Base-by-base conservation (phyloP, 2,113 vertebrate genomes). In the Tachycineta bicolor region DNA sequence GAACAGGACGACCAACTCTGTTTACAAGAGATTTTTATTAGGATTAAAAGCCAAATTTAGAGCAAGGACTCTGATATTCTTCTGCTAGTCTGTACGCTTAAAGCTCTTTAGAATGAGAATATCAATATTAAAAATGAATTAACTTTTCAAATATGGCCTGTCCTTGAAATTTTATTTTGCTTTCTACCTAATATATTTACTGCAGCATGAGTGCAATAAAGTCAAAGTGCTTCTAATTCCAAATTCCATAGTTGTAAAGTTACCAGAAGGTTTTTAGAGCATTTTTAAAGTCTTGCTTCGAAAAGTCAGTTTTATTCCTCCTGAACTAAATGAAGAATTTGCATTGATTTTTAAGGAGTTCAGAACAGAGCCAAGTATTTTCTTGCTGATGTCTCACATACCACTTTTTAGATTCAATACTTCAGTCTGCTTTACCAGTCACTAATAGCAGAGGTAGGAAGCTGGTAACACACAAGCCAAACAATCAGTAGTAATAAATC, bases 51-150 rank as follows among this genome's bases (percentile, higher is more conserved):
- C 13, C 52, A 84, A 83, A 84, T 81, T 63, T 81, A 71, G 44
- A 79, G 29, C 37, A 47, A 91, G 41, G 29, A 83, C 39, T 87
- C 37, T 41, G 12, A 41, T 78, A 70, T 47, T n/a, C 8, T 86
- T 88, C 43, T 52, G 22, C 60, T 70, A 59, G 12, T 52, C 60
- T 70, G n/a, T 26, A 89, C 26, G 22, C 24, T 87, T 78, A 71
- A 91, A 89, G 26, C 43, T 75, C 55, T 89, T 90, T 90, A 74
- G n/a, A 53, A 55, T 53, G 26, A 78, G 6, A 39, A 22, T 63
- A 93, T 28, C 21, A 46, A 69, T 92, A 84, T 63, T 60, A 92
- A 95, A 92, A 92, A 70, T 75, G 4, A 65, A 89, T 78, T 83
- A 58, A 87, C 26, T 89, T 87, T 76, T 78, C 83, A 81, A 21